These are phyloP conservation scores for Actinia equina DNA, from an alignment of 64 coral and sea anemone genomes.

Conservation along the genomic window DNA sequence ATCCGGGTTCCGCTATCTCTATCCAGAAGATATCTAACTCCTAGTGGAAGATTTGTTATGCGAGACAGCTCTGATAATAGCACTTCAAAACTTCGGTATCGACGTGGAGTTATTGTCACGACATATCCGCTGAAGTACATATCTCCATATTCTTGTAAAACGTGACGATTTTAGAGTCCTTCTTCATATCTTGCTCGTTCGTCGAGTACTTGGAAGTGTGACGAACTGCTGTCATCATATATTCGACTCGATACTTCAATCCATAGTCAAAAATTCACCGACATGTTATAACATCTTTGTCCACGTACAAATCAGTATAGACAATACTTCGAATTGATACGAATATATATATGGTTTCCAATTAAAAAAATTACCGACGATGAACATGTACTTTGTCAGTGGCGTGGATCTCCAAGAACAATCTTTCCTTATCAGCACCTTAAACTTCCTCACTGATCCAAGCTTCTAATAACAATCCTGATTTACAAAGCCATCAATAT, in stretches of 20 bases:
- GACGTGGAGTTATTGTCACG: constrained; percentile 74
- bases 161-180: constrained; percentile 61
- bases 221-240: background rate
- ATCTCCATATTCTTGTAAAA: constrained; percentile 95
- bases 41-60: constrained; percentile 65
- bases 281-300: background rate
- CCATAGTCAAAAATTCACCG: background rate
- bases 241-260: background rate
- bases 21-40: constrained; percentile 82
- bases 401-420: background rate
- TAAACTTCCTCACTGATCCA: background rate
- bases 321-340: background rate
- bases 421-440: background rate
- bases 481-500: background rate
- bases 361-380: background rate
- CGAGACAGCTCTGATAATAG: constrained; percentile 72
- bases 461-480: background rate
- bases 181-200: constrained; percentile 26
- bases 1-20: constrained; percentile 66
- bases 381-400: background rate
- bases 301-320: background rate
- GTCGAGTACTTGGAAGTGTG: constrained; percentile 1
- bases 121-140: constrained; percentile 78
- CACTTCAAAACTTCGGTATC: constrained; percentile 77
- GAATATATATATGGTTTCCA: background rate